phyloP scores from a whole-genome alignment of 2,113 vertebrate species.

The Hyaena hyaena region DNA sequence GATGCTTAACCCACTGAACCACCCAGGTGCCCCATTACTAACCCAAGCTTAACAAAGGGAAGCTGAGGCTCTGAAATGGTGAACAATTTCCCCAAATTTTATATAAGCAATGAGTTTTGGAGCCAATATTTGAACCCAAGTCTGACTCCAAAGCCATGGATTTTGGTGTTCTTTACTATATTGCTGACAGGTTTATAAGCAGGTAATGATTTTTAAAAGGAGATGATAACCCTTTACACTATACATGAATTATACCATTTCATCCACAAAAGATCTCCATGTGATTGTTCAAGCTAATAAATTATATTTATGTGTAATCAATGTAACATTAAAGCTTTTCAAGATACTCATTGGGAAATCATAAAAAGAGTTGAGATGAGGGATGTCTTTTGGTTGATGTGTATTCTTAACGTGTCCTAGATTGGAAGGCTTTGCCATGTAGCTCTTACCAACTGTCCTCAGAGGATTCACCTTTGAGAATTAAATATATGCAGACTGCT shows the following conservation, averaged over 20 bases:
- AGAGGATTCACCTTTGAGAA: background rate
- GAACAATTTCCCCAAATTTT: background rate
- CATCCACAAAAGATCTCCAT: background rate
- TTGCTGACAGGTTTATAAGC: background rate
- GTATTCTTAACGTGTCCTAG: background rate
- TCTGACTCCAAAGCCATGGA: background rate
- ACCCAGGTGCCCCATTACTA: too few species aligned
- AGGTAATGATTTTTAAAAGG: background rate
- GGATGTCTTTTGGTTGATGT: background rate
- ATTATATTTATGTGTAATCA: background rate
- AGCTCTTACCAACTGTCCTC: background rate
- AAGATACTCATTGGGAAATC: background rate
- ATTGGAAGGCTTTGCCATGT: background rate
- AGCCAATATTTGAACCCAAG: background rate
- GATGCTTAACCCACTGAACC: too few species aligned
- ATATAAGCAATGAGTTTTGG: background rate
- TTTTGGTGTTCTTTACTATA: background rate
- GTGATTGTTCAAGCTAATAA: background rate
- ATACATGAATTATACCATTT: background rate
- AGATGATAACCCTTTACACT: background rate
- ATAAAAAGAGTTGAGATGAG: background rate
- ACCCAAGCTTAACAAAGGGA: background rate
- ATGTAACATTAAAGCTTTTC: background rate
- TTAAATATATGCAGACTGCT: background rate
- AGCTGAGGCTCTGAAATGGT: background rate